Percentiles rank a stretch among this genome's conserved stretches.
phyloP scores from a whole-genome alignment of 1,140 invertebrate genomes.

The Spodoptera frugiperda region DNA sequence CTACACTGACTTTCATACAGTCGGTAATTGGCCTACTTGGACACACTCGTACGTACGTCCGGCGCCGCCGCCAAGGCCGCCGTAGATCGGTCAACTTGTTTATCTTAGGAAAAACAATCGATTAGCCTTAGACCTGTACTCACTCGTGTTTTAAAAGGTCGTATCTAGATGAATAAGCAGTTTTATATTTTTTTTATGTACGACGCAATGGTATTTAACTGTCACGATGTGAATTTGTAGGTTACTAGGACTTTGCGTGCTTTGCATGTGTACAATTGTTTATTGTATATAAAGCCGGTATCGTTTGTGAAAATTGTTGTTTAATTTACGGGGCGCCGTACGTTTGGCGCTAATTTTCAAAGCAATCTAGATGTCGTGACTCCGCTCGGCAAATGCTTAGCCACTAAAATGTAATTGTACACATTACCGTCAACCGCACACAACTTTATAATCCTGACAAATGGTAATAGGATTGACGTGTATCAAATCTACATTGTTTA shows the following conservation, averaged over 20 bases:
- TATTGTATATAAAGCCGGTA: slow-evolving; percentile 10
- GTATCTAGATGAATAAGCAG: too few relatives aligned
- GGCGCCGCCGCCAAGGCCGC: slow-evolving; percentile 26
- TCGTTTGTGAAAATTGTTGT: slow-evolving; percentile 36
- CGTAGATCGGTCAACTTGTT: slow-evolving; percentile 28
- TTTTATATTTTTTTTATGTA: too few relatives aligned
- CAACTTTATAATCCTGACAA: slow-evolving; percentile 47
- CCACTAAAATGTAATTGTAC: slow-evolving; percentile 47
- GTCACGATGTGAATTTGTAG: neutral
- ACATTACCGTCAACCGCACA: slow-evolving; percentile 14
- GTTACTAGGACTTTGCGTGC: slow-evolving; percentile 11
- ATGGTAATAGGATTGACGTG: slow-evolving; percentile 56
- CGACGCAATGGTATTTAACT: neutral
- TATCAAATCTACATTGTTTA: slow-evolving; percentile 31
- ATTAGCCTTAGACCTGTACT: slow-evolving; percentile 12
- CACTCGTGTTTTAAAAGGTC: neutral
- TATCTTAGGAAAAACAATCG: slow-evolving; percentile 29
- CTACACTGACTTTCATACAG: slow-evolving; percentile 31
- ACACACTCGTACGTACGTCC: slow-evolving; percentile 26
- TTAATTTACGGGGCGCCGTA: slow-evolving; percentile 22
- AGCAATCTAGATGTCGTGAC: slow-evolving; percentile 36
- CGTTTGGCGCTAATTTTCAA: slow-evolving; percentile 30
- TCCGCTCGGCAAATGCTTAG: slow-evolving; percentile 23
- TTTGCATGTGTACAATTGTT: neutral
- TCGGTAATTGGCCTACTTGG: slow-evolving; percentile 47